Evolutionary conservation across 2,888 invertebrate species (phyloP).

Genomic region (Seladonia tumulorum): DNA sequence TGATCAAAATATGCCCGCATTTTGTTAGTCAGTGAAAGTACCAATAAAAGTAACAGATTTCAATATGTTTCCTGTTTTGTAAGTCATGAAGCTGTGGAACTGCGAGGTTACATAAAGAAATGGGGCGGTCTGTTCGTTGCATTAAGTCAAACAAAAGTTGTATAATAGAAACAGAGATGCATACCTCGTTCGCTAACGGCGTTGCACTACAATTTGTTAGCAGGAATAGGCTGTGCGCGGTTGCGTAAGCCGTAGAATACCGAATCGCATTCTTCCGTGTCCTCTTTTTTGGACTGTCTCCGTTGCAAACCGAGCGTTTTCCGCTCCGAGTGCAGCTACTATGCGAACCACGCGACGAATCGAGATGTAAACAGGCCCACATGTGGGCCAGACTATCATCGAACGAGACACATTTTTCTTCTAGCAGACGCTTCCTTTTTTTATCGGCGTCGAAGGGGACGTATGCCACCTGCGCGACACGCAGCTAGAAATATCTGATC

Average conservation of each 20-base stretch:
- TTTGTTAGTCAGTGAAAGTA: neutral
- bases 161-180: neutral
- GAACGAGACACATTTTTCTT: conserved; percentile 33
- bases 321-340: conserved; percentile 19
- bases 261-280: conserved; percentile 25
- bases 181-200: neutral
- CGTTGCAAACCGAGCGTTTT: conserved; percentile 12
- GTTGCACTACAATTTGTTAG: neutral
- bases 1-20: neutral
- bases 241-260: conserved; percentile 38
- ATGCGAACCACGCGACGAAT: conserved; percentile 36
- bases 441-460: neutral
- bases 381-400: conserved; percentile 50
- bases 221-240: neutral
- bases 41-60: neutral
- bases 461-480: conserved; percentile 13
- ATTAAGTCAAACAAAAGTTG: neutral
- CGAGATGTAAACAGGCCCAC: conserved; percentile 47
- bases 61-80: conserved; percentile 1
- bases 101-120: neutral
- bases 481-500: neutral
- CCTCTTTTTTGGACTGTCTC: conserved; percentile 27
- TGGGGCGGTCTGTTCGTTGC: neutral
- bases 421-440: conserved; percentile 14
- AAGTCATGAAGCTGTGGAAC: neutral